Conservation (phyloP, 2,888 invertebrate genomes). For the Conistra vaccinii region DNA sequence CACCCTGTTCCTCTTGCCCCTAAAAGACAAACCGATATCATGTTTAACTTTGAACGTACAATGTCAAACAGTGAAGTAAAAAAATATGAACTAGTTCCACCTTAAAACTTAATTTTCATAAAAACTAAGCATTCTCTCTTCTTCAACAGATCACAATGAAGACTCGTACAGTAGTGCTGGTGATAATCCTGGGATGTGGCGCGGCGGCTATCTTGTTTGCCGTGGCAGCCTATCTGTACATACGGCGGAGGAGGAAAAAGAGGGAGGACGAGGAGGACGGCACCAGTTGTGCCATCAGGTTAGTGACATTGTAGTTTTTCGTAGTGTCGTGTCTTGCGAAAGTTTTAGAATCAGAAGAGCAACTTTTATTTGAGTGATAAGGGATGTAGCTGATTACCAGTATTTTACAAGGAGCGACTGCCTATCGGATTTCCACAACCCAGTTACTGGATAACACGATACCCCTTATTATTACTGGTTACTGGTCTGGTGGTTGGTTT, state of each 20-base stretch:
- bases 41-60: too few relatives aligned
- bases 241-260: conserved; percentile 90
- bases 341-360: neutral
- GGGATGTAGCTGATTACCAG: too few relatives aligned
- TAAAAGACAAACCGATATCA: too few relatives aligned
- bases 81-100: too few relatives aligned
- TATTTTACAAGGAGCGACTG: too few relatives aligned
- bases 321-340: neutral
- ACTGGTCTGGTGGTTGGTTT: too few relatives aligned
- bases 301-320: conserved; percentile 14
- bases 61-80: too few relatives aligned
- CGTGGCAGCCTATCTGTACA: conserved; percentile 90
- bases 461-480: too few relatives aligned
- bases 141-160: conserved; percentile 92
- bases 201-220: conserved; percentile 91
- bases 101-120: neutral
- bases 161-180: conserved; percentile 92
- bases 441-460: too few relatives aligned
- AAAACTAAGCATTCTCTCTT: neutral
- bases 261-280: conserved; percentile 91
- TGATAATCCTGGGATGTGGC: conserved; percentile 92
- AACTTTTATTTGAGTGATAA: too few relatives aligned
- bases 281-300: conserved; percentile 89
- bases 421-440: too few relatives aligned
- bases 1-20: too few relatives aligned